phyloP scores from a whole-genome alignment of 2,888 invertebrate species.

The Trissoscelio sp. region DNA sequence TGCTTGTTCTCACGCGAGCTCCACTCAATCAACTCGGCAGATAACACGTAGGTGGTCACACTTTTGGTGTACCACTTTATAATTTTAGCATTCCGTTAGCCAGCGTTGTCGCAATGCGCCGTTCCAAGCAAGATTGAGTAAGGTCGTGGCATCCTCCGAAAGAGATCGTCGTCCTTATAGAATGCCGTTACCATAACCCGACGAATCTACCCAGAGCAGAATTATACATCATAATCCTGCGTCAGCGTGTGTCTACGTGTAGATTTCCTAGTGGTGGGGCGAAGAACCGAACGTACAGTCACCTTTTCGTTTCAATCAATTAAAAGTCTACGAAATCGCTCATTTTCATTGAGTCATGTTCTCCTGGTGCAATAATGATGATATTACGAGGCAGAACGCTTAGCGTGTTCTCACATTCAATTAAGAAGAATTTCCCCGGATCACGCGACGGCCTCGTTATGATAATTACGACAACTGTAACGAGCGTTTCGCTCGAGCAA shows the following conservation, averaged over 20 bases:
- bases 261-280: too few relatives aligned
- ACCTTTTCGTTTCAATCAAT: slow-evolving; percentile 18
- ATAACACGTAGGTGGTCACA: slow-evolving; percentile 31
- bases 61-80: slow-evolving; percentile 42
- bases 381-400: slow-evolving; percentile 3
- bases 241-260: slow-evolving; percentile 7
- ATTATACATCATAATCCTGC: slow-evolving; percentile 38
- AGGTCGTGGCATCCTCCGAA: slow-evolving; percentile 53
- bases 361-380: not conserved
- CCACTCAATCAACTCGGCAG: not conserved
- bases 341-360: slow-evolving; percentile 18
- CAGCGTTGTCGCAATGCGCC: slow-evolving; percentile 38
- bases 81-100: slow-evolving; percentile 47
- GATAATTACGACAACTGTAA: slow-evolving; percentile 36
- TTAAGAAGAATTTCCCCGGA: slow-evolving; percentile 28
- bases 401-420: slow-evolving; percentile 19
- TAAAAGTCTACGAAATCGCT: not conserved
- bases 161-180: slow-evolving; percentile 59
- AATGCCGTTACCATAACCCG: slow-evolving; percentile 53
- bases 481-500: slow-evolving; percentile 10
- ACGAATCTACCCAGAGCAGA: slow-evolving; percentile 13
- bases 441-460: slow-evolving; percentile 52
- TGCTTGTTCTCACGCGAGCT: slow-evolving; percentile 17
- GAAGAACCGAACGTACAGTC: too few relatives aligned
- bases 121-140: slow-evolving; percentile 52